A percentile compares a stretch with the other conserved stretches of the same genome.
These are phyloP conservation scores for Phrynocephalus vlangalii DNA, from an alignment of 2,797 vertebrate genomes.

Conservation along the genomic window DNA sequence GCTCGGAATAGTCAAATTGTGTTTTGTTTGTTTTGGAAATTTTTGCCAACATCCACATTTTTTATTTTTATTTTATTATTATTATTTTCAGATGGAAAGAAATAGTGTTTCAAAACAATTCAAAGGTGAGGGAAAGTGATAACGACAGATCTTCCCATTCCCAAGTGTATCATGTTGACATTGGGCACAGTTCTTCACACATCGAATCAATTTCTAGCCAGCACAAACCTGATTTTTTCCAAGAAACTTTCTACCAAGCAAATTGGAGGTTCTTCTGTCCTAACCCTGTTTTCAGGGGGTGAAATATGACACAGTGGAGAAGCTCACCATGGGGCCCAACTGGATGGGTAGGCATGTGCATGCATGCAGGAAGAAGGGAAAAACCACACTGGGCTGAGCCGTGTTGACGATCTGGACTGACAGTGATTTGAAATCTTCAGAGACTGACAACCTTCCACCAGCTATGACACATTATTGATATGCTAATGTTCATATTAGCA, in stretches of 20 bases:
- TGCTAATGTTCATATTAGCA: constrained; percentile 61
- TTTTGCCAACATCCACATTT: too few species aligned
- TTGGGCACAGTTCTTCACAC: too few species aligned
- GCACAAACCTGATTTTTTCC: too few species aligned
- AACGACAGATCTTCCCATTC: too few species aligned
- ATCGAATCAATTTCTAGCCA: too few species aligned
- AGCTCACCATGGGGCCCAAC: neutral
- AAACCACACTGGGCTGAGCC: neutral
- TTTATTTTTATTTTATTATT: too few species aligned
- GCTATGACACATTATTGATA: constrained; percentile 48
- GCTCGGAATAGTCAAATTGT: too few species aligned
- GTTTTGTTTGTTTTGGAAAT: too few species aligned
- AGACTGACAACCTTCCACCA: constrained; percentile 42
- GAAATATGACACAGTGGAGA: neutral
- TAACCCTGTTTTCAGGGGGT: neutral
- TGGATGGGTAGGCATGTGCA: neutral
- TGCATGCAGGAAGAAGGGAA: neutral
- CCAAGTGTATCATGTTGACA: too few species aligned
- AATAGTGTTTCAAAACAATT: too few species aligned
- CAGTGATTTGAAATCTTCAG: constrained; percentile 30
- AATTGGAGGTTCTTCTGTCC: neutral
- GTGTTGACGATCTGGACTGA: neutral
- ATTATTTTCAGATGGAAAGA: too few species aligned
- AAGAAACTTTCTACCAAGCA: neutral
- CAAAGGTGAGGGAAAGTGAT: too few species aligned